Conservation (phyloP, 64 coral and sea anemone genomes). For the Hydrozoanthus tunicans region DNA sequence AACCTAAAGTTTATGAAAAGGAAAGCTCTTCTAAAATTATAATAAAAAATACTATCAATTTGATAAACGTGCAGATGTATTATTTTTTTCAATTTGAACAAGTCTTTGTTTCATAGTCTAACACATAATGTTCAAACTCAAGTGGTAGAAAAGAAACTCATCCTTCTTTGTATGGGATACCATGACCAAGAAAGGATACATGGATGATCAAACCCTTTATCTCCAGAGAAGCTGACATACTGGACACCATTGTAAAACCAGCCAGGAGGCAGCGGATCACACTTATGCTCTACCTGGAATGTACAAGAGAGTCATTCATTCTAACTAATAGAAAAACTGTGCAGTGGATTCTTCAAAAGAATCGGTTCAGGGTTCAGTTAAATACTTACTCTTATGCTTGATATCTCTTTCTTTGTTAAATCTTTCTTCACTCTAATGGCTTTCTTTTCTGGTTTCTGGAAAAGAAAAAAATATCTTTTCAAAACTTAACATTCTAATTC, state of each 20-base stretch:
- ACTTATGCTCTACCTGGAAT: conserved; percentile 75
- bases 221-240: conserved; percentile 89
- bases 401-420: conserved; percentile 71
- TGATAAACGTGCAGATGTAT: no score
- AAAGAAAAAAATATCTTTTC: neutral
- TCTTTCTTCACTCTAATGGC: conserved; percentile 55
- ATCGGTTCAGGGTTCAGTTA: no score
- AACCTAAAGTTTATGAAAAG: no score
- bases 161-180: no score
- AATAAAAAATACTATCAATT: no score
- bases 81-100: no score
- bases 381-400: conserved; percentile 70
- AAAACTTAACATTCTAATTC: no score
- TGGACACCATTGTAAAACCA: conserved; percentile 92
- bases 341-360: no score
- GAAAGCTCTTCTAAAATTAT: no score
- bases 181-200: conserved; percentile 70
- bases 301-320: neutral
- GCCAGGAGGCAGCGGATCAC: conserved; percentile 79
- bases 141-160: neutral
- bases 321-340: neutral
- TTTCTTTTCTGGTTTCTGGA: conserved; percentile 72
- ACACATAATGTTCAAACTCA: neutral
- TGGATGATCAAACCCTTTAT: conserved; percentile 81
- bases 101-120: no score